phyloP scores from a whole-genome alignment of 2,113 vertebrate species.

The Centrocercus urophasianus region DNA sequence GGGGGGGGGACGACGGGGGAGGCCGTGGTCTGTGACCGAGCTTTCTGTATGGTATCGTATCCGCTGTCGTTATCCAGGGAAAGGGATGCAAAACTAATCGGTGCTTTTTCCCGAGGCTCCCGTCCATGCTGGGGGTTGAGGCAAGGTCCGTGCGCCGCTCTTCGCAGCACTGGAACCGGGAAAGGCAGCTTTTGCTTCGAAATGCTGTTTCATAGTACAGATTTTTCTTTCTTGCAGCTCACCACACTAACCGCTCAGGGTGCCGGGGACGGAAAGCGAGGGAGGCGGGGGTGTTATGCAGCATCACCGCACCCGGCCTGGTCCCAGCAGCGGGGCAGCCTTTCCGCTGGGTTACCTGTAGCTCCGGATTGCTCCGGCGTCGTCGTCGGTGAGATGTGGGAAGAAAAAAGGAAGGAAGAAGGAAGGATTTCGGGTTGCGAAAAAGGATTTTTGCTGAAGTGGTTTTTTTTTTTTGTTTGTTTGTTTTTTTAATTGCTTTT shows the following conservation, averaged over 20 bases:
- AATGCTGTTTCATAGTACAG: neutral
- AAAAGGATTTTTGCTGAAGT: neutral
- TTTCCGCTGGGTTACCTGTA: neutral
- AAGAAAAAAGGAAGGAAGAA: neutral
- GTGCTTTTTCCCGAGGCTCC: neutral
- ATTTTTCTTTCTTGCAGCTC: neutral
- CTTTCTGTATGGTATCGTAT: neutral
- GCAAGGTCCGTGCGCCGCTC: neutral
- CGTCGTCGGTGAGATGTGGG: rapidly evolving
- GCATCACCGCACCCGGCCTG: rapidly evolving
- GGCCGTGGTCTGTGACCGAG: neutral
- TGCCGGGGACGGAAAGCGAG: rapidly evolving
- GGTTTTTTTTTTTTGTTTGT: too few relatives aligned
- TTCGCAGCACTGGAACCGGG: neutral
- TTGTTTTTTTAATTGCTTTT: neutral
- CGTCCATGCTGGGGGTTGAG: neutral
- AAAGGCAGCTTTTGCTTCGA: neutral
- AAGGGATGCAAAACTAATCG: neutral
- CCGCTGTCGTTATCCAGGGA: neutral
- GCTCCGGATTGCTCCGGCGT: neutral
- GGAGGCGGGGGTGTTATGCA: rapidly evolving
- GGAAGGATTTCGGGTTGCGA: neutral
- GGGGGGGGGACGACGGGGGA: neutral
- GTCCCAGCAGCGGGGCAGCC: neutral
- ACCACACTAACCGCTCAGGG: rapidly evolving